These are phyloP conservation scores for Xyrauchen texanus DNA, from an alignment of 2,113 vertebrate species.

Conservation along the genomic window DNA sequence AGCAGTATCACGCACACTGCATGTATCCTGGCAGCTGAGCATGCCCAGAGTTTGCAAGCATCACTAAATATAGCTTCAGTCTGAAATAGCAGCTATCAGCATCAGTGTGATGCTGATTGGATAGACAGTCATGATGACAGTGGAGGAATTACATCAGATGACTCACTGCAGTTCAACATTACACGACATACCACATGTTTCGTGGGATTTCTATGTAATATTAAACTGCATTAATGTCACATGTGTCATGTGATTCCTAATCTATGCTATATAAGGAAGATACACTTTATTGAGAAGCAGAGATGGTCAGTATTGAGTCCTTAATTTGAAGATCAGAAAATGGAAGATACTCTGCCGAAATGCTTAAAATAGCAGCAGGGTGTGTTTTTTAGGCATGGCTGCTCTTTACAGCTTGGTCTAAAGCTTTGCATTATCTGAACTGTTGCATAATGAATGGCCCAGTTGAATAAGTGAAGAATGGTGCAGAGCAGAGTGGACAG, in stretches of 20 bases:
- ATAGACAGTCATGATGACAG: not conserved
- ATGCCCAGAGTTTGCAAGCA: conserved; percentile 14
- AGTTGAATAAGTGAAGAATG: too few relatives aligned
- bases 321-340: too few relatives aligned
- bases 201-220: not conserved
- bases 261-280: too few relatives aligned
- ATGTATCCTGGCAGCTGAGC: conserved; percentile 2
- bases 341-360: too few relatives aligned
- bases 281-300: too few relatives aligned
- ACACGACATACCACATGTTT: not conserved
- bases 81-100: conserved; percentile 43
- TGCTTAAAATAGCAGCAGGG: too few relatives aligned
- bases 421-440: too few relatives aligned
- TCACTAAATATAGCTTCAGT: conserved; percentile 46
- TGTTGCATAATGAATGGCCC: too few relatives aligned
- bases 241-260: not conserved
- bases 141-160: not conserved
- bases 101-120: conserved; percentile 36
- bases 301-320: too few relatives aligned
- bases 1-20: not conserved
- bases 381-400: too few relatives aligned
- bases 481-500: too few relatives aligned
- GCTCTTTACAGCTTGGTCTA: too few relatives aligned
- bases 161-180: not conserved
- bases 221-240: not conserved